phyloP scores from a whole-genome alignment of 2,888 invertebrate species.

The Tipula vernalis region DNA sequence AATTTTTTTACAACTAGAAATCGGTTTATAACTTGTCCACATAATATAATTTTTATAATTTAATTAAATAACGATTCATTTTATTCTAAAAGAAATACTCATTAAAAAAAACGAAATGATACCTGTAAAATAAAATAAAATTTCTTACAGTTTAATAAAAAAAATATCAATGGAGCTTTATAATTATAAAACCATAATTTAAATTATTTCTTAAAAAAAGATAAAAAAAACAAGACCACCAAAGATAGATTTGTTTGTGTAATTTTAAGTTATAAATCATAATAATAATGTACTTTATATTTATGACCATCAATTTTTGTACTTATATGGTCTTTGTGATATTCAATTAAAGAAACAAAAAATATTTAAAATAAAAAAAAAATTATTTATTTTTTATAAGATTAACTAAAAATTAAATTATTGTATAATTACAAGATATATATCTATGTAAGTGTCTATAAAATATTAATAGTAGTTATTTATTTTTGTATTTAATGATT shows the following conservation, averaged over 20 bases:
- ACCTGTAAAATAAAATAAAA: background rate
- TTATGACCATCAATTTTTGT: background rate
- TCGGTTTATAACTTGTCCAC: background rate
- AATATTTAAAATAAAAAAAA: background rate
- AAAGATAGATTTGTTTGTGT: background rate
- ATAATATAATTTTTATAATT: background rate
- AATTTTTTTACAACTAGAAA: background rate
- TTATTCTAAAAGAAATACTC: background rate
- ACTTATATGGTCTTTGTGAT: background rate
- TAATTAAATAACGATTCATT: background rate
- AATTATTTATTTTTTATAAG: background rate
- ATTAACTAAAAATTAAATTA: background rate
- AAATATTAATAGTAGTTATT: background rate
- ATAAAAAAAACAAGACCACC: background rate
- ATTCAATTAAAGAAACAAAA: background rate
- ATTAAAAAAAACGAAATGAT: background rate
- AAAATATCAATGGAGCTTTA: background rate
- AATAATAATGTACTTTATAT: background rate
- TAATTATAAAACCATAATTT: background rate
- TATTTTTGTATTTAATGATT: background rate
- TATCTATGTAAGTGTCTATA: background rate
- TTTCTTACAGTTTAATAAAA: background rate
- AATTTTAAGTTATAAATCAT: background rate
- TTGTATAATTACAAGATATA: background rate
- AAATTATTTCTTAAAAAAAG: background rate